Evolutionary conservation across 2,888 invertebrate genomes (phyloP).

Genomic region (Drosophila peninsularis): DNA sequence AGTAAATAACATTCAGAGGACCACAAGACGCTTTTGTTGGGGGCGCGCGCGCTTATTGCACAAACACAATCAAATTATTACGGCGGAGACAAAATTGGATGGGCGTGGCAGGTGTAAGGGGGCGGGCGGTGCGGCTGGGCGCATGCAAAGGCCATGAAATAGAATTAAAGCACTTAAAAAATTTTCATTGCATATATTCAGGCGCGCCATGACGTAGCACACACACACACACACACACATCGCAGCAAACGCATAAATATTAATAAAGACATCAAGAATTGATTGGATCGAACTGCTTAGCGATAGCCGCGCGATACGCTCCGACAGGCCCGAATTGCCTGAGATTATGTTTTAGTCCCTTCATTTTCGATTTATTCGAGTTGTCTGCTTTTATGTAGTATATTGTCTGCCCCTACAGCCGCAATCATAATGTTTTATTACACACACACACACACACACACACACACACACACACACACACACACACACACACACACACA

Average conservation of each 20-base stretch:
- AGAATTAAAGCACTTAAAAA: constrained; percentile 76
- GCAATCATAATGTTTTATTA: constrained; percentile 13
- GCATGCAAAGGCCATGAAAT: constrained; percentile 58
- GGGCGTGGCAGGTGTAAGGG: neutral
- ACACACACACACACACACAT: constrained; percentile 2
- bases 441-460: neutral
- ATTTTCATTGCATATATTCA: constrained; percentile 60
- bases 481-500: neutral
- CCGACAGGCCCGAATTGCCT: constrained; percentile 10
- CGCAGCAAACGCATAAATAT: constrained; percentile 55
- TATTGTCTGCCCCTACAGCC: constrained; percentile 8
- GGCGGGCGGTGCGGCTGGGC: neutral
- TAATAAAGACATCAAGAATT: constrained; percentile 71
- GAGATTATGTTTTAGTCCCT: constrained; percentile 10
- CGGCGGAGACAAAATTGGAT: constrained; percentile 6
- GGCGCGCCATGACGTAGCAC: constrained; percentile 42
- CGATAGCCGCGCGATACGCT: constrained; percentile 21
- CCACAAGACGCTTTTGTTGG: constrained; percentile 32
- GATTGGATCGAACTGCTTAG: constrained; percentile 54
- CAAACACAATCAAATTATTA: constrained; percentile 64
- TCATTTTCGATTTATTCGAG: constrained; percentile 9
- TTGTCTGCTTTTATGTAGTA: constrained; percentile 7
- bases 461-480: neutral
- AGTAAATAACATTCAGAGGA: constrained; percentile 51
- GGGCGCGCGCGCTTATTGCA: constrained; percentile 47